Percentiles rank a stretch among this genome's conserved stretches.
Conservation (phyloP, 2,113 vertebrate genomes). For the Geococcyx californianus region DNA sequence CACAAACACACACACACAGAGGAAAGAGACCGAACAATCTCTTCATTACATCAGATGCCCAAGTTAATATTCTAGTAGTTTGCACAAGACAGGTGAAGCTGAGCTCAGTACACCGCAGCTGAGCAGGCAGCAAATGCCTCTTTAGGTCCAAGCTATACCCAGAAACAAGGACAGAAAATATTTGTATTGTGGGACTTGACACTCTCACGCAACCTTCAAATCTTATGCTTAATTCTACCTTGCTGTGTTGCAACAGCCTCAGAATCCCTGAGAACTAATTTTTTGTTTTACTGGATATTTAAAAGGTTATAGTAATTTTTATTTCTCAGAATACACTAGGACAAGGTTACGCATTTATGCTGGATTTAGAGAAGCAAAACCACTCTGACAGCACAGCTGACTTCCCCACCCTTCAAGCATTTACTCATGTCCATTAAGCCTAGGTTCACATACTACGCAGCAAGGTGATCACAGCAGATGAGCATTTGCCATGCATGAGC, state of each 20-base stretch:
- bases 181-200: neutral
- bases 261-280: neutral
- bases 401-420: neutral
- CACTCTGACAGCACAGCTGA: neutral
- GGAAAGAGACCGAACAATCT: neutral
- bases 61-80: neutral
- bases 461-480: neutral
- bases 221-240: neutral
- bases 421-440: neutral
- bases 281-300: neutral
- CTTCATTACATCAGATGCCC: neutral
- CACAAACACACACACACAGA: fast-evolving
- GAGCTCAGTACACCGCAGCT: neutral
- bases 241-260: neutral
- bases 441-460: fast-evolving
- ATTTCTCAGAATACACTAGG: neutral
- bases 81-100: neutral
- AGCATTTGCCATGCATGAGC: neutral
- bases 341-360: neutral
- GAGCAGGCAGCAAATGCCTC: neutral
- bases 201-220: neutral
- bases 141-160: neutral
- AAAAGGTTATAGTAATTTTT: neutral
- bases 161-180: neutral
- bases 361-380: neutral